Conservation (phyloP, 2,888 invertebrate species). For the Melanostoma mellinum region DNA sequence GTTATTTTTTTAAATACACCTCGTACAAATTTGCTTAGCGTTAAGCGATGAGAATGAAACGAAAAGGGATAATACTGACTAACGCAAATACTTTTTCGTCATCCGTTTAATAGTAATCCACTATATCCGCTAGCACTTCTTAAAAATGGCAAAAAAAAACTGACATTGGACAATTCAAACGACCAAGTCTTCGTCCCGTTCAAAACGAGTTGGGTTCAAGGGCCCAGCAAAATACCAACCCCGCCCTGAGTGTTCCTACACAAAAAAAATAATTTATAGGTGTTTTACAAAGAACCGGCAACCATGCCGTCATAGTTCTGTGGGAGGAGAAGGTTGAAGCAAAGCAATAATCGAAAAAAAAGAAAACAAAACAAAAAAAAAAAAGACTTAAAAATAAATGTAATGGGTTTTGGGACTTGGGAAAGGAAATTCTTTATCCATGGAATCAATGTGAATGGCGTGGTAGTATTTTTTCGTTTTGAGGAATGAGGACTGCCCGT, state of each 20-base stretch:
- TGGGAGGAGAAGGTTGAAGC: conserved; percentile 25
- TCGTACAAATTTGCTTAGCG: no score
- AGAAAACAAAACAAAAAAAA: conserved; percentile 11
- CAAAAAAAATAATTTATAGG: conserved; percentile 27
- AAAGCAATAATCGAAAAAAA: conserved; percentile 21
- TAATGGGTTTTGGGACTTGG: conserved; percentile 26
- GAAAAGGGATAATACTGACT: no score
- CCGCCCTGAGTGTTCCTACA: background rate
- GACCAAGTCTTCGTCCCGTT: no score
- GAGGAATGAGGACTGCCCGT: background rate
- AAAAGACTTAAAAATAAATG: conserved; percentile 15
- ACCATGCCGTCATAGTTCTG: conserved; percentile 30
- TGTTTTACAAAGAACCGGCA: conserved; percentile 15
- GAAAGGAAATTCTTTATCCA: conserved; percentile 16
- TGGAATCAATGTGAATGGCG: background rate
- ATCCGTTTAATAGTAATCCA: no score
- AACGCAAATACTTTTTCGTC: no score
- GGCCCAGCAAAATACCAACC: background rate
- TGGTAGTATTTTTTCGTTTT: background rate
- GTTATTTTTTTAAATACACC: no score
- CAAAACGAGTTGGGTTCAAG: background rate
- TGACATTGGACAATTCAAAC: no score
- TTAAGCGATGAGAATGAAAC: no score
- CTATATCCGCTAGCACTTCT: no score
- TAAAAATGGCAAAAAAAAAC: no score